Evolutionary conservation across 1,140 invertebrate species (phyloP), one percentile per base, ranked within the genome.

Genomic region (Drosophila nasuta): DNA sequence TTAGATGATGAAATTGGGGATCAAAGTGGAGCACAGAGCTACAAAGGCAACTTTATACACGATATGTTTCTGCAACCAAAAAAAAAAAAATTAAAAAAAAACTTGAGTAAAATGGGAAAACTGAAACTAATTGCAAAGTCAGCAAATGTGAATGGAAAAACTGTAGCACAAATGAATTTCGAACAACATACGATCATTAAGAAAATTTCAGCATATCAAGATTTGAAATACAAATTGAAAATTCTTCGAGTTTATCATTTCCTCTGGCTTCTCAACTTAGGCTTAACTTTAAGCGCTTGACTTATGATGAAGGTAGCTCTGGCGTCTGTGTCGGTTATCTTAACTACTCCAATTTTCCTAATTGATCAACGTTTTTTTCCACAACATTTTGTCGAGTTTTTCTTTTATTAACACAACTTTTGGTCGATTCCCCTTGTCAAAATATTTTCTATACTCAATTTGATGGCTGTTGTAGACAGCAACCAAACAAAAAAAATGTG

Each of bases 291-390:
- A 10, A 5, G 17, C 17, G 17, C 10, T 25, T 56, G 38, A 11
- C 64, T 52, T 8, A 17, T 56, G 60, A 56, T 48, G 30, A 65
- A 65, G 51, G 51, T 41, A 66, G 52, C 38, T 20, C 20, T 20
- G 20, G 20, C 20, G 0, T 20, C 20, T 15, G 13, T 17, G 17
- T 17, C 17, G 17, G 17, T 49, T n/a, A 38, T 20, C 17, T 20
- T 38, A 46, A 38, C 64, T 68, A 58, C 70, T 72, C 20, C 46
- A 68, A 60, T 73, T 74, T 74, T 15, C 20, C 33, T 74, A 74
- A 69, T 74, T 74, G 65, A 45, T 54, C 38, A 25, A 52, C 35
- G 11, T 52, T 58, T 52, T 58, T 52, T 17, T 48, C 35, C 35
- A 38, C 35, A 1, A n/a, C 13, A 30, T 52, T 35, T 51, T 4